These are phyloP conservation scores for Enteromius argenteus DNA, from an alignment of 2,797 vertebrate genomes.

Conservation along the genomic window DNA sequence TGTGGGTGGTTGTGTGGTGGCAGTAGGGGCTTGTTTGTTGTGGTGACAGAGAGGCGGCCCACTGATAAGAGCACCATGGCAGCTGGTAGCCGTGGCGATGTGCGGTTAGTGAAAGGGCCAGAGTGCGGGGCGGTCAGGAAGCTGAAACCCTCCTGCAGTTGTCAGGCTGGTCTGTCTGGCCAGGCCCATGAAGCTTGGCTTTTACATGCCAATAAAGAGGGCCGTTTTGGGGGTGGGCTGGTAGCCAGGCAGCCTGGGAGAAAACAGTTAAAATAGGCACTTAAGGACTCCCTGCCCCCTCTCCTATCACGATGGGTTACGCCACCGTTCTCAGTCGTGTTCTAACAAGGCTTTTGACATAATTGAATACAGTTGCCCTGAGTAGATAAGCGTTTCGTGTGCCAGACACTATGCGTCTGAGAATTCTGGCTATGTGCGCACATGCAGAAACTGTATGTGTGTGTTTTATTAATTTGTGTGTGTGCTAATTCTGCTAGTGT, in stretches of 20 bases:
- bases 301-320: slow-evolving; percentile 45
- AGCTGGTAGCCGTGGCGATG: slow-evolving; percentile 42
- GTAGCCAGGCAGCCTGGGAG: slow-evolving; percentile 53
- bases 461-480: slow-evolving; percentile 37
- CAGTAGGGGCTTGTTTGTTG: slow-evolving; percentile 55
- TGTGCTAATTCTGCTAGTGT: slow-evolving; percentile 15
- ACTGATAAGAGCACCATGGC: slow-evolving; percentile 47
- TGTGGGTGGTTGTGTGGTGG: slow-evolving; percentile 36
- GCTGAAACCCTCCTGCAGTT: slow-evolving; percentile 41
- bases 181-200: slow-evolving; percentile 38
- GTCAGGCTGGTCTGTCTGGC: slow-evolving; percentile 45
- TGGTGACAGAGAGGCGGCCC: slow-evolving; percentile 44
- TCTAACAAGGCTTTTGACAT: slow-evolving; percentile 64
- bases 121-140: slow-evolving; percentile 46
- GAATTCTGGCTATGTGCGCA: slow-evolving; percentile 32
- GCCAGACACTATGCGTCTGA: slow-evolving; percentile 34
- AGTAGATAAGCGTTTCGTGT: slow-evolving; percentile 49
- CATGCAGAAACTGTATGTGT: slow-evolving; percentile 17
- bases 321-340: slow-evolving; percentile 43
- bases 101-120: slow-evolving; percentile 55
- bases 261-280: slow-evolving; percentile 62
- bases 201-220: slow-evolving; percentile 55
- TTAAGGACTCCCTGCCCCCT: slow-evolving; percentile 53
- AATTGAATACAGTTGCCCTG: slow-evolving; percentile 63
- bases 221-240: slow-evolving; percentile 40